Base-by-base conservation (phyloP, 2,888 invertebrate genomes). In the Nemotelus pantherinus region DNA sequence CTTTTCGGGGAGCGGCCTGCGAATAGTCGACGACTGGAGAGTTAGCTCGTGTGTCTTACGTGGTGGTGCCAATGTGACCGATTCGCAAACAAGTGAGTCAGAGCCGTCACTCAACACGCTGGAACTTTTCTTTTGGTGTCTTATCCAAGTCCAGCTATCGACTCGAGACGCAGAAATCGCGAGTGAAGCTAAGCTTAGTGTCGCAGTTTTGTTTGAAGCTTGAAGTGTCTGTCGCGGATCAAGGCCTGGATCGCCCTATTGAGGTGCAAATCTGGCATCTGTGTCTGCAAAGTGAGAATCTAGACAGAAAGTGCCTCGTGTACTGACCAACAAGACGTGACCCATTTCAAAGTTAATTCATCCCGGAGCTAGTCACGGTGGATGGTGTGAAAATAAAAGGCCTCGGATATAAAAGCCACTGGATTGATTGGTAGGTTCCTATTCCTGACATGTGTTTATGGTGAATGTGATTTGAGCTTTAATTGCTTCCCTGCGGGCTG, bases 311-410 rank as follows among this genome's bases (percentile, higher is more conserved):
- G 74, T 74, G 74, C 60, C 43, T 50, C 60, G 60, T 63, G 74
- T 60, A 48, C 48, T 74, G 74, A 70, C 55, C 53, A 63, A 48
- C 58, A 76, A 79, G 60, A 77, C 79, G 80, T 80, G 80, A 79
- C 79, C 76, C 67, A 72, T 77, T 76, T 76, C 58, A 67, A 72
- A 58, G 48, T 76, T 58, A 72, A 68, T 47, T 50, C 65, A 72
- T 71, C 77, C 76, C 77, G 67, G 48, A 78, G 77, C 77, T 79
- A 77, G 71, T 78, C 63, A 79, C 78, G 77, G 80, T 80, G 80
- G 79, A 82, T 82, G 82, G 82, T 82, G 82, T 82, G 82, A 82
- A 82, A 82, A 79, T 81, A 81, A 81, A 80, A 78, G 80, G 82
- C 82, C 82, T 82, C 82, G 82, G 82, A 82, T 81, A 82, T 77